phyloP scores from a whole-genome alignment of 1,140 invertebrate genomes.

The Bombus ignitus region DNA sequence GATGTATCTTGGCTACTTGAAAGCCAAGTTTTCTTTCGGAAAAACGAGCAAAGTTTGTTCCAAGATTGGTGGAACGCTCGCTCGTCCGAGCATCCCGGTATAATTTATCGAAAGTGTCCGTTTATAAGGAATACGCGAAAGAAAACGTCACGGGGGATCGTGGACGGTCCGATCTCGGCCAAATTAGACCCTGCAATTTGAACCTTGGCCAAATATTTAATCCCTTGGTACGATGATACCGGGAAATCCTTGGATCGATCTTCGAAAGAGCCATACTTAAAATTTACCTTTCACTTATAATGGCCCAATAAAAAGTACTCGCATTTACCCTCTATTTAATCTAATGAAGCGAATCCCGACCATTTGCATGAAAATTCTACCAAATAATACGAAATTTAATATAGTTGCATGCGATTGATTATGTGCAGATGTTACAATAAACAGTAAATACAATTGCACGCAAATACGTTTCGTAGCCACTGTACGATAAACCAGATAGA shows the following conservation, averaged over 20 bases:
- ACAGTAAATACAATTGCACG: not conserved
- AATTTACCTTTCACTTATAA: not conserved
- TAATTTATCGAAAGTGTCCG: slow-evolving; percentile 38
- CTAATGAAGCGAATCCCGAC: no score
- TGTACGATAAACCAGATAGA: not conserved
- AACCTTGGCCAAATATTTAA: slow-evolving; percentile 28
- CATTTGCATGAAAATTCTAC: no score
- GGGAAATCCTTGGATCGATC: not conserved
- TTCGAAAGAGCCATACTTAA: not conserved
- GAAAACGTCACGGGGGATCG: slow-evolving; percentile 5
- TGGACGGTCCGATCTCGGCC: not conserved
- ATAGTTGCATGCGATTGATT: no score
- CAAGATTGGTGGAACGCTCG: not conserved
- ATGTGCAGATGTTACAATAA: no score
- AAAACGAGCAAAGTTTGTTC: slow-evolving; percentile 19
- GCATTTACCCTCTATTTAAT: no score
- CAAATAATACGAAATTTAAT: no score
- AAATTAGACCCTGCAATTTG: slow-evolving; percentile 43
- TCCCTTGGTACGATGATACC: not conserved
- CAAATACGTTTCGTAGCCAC: not conserved
- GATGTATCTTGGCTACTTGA: not conserved
- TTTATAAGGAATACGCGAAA: slow-evolving; percentile 6
- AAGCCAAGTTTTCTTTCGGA: slow-evolving; percentile 8
- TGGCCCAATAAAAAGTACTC: no score
- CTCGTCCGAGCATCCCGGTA: not conserved